phyloP scores from a whole-genome alignment of 2,113 vertebrate species.

The Conger conger region DNA sequence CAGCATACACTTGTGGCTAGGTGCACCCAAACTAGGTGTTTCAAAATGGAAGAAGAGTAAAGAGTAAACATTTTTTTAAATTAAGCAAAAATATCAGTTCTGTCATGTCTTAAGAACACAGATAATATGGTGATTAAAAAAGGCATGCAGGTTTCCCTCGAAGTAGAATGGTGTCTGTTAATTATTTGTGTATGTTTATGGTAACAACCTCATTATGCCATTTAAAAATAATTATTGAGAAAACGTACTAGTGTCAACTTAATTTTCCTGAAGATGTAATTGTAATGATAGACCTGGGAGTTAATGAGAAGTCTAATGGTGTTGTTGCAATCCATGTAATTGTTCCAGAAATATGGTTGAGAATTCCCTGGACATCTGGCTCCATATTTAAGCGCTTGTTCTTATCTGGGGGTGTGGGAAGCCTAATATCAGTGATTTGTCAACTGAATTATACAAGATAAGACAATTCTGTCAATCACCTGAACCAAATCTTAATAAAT shows the following conservation, averaged over 20 bases:
- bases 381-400: conserved; percentile 64
- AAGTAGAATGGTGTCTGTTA: too few relatives aligned
- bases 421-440: conserved; percentile 6
- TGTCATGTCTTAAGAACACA: too few relatives aligned
- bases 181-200: not conserved
- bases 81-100: too few relatives aligned
- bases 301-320: conserved; percentile 37
- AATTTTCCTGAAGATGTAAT: conserved; percentile 74
- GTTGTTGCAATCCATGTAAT: conserved; percentile 51
- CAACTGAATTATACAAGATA: not conserved
- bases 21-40: too few relatives aligned
- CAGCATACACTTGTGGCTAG: too few relatives aligned
- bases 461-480: too few relatives aligned
- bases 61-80: too few relatives aligned
- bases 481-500: too few relatives aligned
- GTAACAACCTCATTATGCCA: not conserved
- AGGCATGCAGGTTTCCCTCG: too few relatives aligned
- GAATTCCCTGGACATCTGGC: conserved; percentile 38
- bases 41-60: too few relatives aligned
- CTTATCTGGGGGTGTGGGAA: conserved; percentile 46
- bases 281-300: conserved; percentile 70
- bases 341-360: conserved; percentile 41
- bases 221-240: conserved; percentile 45
- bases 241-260: conserved; percentile 52
- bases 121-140: too few relatives aligned